phyloP scores from a whole-genome alignment of 92 coral and sea anemone species.

The Muricea muricata region DNA sequence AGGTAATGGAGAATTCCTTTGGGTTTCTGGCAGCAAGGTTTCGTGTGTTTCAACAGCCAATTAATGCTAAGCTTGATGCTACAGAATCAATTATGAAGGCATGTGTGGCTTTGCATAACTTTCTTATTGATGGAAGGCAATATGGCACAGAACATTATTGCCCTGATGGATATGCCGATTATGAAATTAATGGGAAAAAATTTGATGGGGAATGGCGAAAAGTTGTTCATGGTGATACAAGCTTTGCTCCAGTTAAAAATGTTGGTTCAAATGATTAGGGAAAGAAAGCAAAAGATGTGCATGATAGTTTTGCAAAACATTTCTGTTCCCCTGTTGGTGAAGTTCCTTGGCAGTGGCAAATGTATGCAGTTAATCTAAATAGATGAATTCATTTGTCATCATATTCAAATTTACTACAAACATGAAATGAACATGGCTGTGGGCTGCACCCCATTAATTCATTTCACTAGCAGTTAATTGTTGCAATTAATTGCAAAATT shows the following conservation, averaged over 20 bases:
- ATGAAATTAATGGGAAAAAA: slow-evolving; percentile 20
- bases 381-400: no score
- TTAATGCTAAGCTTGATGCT: slow-evolving; percentile 4
- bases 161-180: slow-evolving; percentile 15
- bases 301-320: neutral
- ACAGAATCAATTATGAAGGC: slow-evolving; percentile 17
- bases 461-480: no score
- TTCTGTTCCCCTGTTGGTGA: slow-evolving; percentile 18
- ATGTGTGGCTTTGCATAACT: slow-evolving; percentile 27
- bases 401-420: no score
- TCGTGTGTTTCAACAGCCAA: slow-evolving; percentile 16
- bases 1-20: slow-evolving; percentile 18
- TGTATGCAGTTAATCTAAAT: neutral
- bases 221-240: slow-evolving; percentile 26
- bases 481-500: no score
- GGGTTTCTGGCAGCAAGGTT: slow-evolving; percentile 26
- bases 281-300: slow-evolving; percentile 12
- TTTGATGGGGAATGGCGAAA: slow-evolving; percentile 24
- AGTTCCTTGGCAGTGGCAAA: slow-evolving; percentile 35
- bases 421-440: no score
- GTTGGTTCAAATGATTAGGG: slow-evolving; percentile 21
- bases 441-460: no score
- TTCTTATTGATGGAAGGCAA: slow-evolving; percentile 18
- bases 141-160: slow-evolving; percentile 16
- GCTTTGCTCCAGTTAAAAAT: neutral